Evolutionary conservation across 2,797 vertebrate species (phyloP).

Genomic region (Falco biarmicus): DNA sequence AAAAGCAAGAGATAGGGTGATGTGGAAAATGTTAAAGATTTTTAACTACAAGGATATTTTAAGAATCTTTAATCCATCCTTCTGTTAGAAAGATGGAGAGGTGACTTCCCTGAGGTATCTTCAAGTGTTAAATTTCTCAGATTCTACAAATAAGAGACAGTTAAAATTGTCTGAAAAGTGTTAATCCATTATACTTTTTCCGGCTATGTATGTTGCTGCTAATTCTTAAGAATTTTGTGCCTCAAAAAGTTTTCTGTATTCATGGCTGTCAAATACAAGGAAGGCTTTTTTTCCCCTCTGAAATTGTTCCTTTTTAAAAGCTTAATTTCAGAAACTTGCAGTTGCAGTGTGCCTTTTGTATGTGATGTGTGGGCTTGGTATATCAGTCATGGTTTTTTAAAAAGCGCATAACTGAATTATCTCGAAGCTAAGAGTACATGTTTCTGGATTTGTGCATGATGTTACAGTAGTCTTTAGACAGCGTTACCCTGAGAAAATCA

Average conservation of each 20-base stretch:
- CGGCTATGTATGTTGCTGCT: background rate
- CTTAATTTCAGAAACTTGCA: background rate
- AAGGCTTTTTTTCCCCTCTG: background rate
- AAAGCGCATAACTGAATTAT: background rate
- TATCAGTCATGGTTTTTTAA: rapidly evolving
- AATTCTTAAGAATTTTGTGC: background rate
- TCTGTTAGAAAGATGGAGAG: background rate
- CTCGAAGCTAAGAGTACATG: background rate
- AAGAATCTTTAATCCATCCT: background rate
- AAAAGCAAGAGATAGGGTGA: background rate
- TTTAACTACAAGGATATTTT: background rate
- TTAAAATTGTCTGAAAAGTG: background rate
- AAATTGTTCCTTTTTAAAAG: background rate
- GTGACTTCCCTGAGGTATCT: background rate
- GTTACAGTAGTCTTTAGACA: background rate
- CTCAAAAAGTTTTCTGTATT: background rate
- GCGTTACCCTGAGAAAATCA: background rate
- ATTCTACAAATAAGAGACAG: background rate
- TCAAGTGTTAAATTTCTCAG: background rate
- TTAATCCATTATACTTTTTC: background rate
- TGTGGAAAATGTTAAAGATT: background rate
- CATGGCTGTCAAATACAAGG: background rate
- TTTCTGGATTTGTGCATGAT: background rate
- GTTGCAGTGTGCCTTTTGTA: background rate
- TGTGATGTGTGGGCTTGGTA: rapidly evolving